Evolutionary conservation across 2,888 invertebrate genomes (phyloP), one percentile per base, ranked within the genome.

Genomic region (Luperina testacea): DNA sequence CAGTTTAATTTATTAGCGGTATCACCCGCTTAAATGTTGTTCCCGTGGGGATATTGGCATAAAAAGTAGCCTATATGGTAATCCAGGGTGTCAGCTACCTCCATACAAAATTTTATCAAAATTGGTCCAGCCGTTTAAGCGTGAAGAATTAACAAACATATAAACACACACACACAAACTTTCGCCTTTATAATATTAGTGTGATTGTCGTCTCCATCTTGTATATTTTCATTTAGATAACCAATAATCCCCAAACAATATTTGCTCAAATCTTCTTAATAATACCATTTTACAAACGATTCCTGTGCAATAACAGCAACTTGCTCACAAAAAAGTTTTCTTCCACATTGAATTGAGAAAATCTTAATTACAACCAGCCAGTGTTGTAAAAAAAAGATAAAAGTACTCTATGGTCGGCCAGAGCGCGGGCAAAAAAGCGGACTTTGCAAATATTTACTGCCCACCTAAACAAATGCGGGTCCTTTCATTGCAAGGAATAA

Each of bases 401-500:
- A 71, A 45, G 59, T 64, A 71, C 70, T 17, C 79, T 59, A 75
- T 71, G 77, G 68, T 72, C 63, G 59, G 17, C 32, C 63, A 57
- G 27, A 57, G 27, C 15, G 51, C 64, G 0, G 42, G 15, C 53
- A 77, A 64, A 74, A 70, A 59, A 78, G 61, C 70, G 72, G 73
- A 65, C 84, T 68, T 20, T 13, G 68, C 74, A 84, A 83, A 83
- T 74, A 83, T 83, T 83, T 74, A 71, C 87, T n/a, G 64, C 27
- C 24, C 9, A 72, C 83, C 71, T 75, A 64, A 77, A 86, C 87
- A 86, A 86, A 86, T 69, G 83, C 63, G 45, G 61, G 72, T 72
- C 71, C 70, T 83, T 82, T 83, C 83, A 86, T 76, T 83, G 57
- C 17, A 48, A 82, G 63, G 59, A 83, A 86, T 83, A 86, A 80